These are phyloP conservation scores for Hydroisotoma schaefferi DNA, from an alignment of 2,888 invertebrate species.

Conservation along the genomic window DNA sequence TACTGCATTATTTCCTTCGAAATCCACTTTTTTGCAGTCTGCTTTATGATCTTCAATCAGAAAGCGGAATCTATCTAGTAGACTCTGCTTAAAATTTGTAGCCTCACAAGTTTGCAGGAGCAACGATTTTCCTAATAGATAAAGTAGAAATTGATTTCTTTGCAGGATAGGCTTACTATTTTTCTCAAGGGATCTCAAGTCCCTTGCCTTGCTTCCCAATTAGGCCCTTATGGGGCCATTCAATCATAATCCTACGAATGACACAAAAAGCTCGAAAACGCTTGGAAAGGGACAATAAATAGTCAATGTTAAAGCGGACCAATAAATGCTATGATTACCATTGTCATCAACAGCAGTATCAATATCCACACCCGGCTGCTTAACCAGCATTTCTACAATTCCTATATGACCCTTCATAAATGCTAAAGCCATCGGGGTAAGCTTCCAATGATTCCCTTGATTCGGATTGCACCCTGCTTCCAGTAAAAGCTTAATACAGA, in stretches of 20 bases:
- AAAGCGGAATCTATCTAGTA: constrained; percentile 50
- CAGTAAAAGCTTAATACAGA: constrained; percentile 54
- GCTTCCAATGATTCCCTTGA: constrained; percentile 55
- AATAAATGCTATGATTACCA: constrained; percentile 25
- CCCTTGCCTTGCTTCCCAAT: too few species aligned
- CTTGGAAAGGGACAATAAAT: not conserved
- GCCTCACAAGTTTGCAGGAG: constrained; percentile 33
- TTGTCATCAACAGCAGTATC: constrained; percentile 37
- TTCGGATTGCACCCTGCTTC: constrained; percentile 53
- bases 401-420: constrained; percentile 55
- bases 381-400: constrained; percentile 53
- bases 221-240: not conserved
- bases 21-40: constrained; percentile 52
- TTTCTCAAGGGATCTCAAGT: too few species aligned
- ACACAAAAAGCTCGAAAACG: too few species aligned
- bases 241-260: not conserved
- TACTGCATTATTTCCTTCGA: constrained; percentile 53
- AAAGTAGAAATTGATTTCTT: not conserved
- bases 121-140: constrained; percentile 32
- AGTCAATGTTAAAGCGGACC: not conserved
- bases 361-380: constrained; percentile 52
- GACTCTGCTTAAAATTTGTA: constrained; percentile 5
- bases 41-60: constrained; percentile 54
- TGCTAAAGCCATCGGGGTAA: constrained; percentile 56
- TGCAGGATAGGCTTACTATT: too few species aligned